Base-by-base conservation (phyloP, 2,888 invertebrate species). In the Parapristionchus giblindavisi region DNA sequence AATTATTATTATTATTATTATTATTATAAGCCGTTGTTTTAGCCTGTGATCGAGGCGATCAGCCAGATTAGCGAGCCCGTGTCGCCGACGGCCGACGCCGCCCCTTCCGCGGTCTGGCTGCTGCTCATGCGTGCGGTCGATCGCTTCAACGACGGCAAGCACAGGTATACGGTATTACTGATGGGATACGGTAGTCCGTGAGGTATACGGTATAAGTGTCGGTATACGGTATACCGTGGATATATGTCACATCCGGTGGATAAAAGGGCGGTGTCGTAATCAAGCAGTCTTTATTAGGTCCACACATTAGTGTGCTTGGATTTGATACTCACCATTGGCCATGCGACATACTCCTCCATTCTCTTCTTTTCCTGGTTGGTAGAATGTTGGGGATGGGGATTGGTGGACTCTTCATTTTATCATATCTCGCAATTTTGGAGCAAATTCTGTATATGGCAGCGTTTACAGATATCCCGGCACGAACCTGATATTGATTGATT, bases 71-170 rank as follows among this genome's bases (percentile, higher is more conserved):
- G n/a, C n/a, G n/a, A 38, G n/a, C n/a, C 36, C 1, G 61, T 61
- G n/a, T 14, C 14, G n/a, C 17, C 40, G 24, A 63, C 65, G 14
- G 38, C 77, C n/a, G 70, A 75, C 40, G 63, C 71, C 52, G 34
- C 61, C 65, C 68, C 77, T 14, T 72, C 75, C 27, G 52, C 78
- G 29, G 75, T 32, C 80, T 96, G 75, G 94, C 96, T 97, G 88
- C 92, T 96, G 14, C 92, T 96, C 79, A 89, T 98, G 43, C 90
- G 96, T 84, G 95, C 95, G n/a, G 92, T 93, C 32, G 96, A 96
- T 87, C 92, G 93, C 81, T 99, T 98, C 89, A 92, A 92, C 77
- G 91, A 92, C 3, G 95, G 96, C 88, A 94, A 93, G 88, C 94
- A 94, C 32, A 75, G 81, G 70, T 79, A 70, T 21, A 71, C 4